Percentiles rank a stretch among this genome's conserved stretches.
Conservation (phyloP, 2,113 vertebrate species). For the Platysteira castanea region DNA sequence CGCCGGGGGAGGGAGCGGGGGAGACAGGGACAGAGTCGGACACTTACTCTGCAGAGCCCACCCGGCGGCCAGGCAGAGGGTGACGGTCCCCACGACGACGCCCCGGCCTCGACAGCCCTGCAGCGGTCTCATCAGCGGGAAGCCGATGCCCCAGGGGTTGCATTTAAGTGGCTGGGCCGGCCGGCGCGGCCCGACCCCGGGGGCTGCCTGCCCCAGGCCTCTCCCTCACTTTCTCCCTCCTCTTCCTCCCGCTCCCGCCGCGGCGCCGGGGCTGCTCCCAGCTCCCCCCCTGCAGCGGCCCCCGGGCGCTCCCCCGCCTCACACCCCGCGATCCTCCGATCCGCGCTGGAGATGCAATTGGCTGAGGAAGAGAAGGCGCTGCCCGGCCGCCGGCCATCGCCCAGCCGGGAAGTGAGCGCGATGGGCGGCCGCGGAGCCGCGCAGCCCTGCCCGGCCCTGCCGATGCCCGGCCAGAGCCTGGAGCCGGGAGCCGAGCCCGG, state of each 20-base stretch:
- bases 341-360: background rate
- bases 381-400: background rate
- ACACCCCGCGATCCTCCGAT: background rate
- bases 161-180: background rate
- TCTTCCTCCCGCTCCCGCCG: background rate
- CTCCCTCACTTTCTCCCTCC: background rate
- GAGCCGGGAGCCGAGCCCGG: background rate
- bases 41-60: slow-evolving; percentile 70
- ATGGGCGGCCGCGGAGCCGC: background rate
- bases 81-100: slow-evolving; percentile 35
- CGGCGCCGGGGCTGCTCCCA: background rate
- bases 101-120: background rate
- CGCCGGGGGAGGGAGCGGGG: background rate
- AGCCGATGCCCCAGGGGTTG: background rate
- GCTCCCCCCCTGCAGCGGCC: background rate
- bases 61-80: slow-evolving; percentile 61
- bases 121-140: slow-evolving; percentile 59
- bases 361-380: background rate
- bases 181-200: background rate
- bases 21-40: background rate
- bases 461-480: background rate
- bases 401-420: background rate
- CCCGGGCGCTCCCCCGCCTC: background rate
- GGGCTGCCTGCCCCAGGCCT: background rate
- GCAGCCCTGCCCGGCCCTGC: background rate